phyloP scores from a whole-genome alignment of 2,797 vertebrate species.

The Argentina silus region DNA sequence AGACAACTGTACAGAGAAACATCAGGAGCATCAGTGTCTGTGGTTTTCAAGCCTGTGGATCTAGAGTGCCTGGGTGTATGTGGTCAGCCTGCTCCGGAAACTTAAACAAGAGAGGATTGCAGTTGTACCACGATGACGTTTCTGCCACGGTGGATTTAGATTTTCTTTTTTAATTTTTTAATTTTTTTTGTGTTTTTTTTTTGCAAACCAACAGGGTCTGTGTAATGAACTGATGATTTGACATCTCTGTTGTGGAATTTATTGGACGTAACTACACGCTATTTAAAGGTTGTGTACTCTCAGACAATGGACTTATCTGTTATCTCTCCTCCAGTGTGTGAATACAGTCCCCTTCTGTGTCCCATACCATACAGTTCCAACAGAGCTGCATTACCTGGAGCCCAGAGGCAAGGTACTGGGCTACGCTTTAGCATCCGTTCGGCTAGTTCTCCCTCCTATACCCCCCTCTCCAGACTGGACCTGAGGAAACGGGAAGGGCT shows the following conservation, averaged over 20 bases:
- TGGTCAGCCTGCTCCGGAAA: background rate
- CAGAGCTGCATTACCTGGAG: no score
- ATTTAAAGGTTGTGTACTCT: background rate
- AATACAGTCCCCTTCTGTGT: slow-evolving; percentile 21
- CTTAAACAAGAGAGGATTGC: slow-evolving; percentile 14
- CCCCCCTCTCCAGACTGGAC: slow-evolving; percentile 42
- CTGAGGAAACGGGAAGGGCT: slow-evolving; percentile 28
- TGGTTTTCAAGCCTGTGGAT: slow-evolving; percentile 9
- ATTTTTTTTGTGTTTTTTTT: no score
- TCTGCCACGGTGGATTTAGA: background rate
- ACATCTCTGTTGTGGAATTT: background rate
- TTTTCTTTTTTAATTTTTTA: background rate
- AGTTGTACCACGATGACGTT: background rate
- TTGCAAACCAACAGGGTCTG: background rate
- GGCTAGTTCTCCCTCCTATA: slow-evolving; percentile 64
- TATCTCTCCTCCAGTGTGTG: slow-evolving; percentile 40
- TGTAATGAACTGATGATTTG: background rate
- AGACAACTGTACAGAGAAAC: background rate
- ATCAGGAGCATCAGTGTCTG: background rate
- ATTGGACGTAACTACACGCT: background rate
- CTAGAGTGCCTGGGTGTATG: background rate
- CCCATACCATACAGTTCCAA: no score
- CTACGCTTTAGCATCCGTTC: slow-evolving; percentile 69
- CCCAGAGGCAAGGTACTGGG: slow-evolving; percentile 23
- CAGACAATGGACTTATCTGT: slow-evolving; percentile 71